Base-by-base conservation (phyloP, 2,113 vertebrate genomes). In the Vulpes vulpes region DNA sequence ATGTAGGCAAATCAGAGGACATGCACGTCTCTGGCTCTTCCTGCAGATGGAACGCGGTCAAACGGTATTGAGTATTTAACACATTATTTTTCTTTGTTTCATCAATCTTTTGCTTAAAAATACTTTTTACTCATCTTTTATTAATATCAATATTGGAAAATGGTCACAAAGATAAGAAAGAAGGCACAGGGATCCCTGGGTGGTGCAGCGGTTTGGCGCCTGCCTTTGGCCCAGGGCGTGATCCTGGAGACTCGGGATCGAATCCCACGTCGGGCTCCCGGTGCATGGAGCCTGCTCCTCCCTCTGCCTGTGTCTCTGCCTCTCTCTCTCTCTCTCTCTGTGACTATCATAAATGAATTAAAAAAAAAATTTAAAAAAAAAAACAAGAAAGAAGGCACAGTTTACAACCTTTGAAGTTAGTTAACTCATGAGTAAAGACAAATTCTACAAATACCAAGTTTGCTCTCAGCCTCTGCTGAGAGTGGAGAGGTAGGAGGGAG, bases 1-100 rank as follows among this genome's bases (percentile, higher is more conserved):
- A 8, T 8, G 30, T 2, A 5, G 2, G 43, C 11, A 0, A 25
- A 59, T n/a, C 16, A 8, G 6, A 0, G 22, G 6, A 23, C 10
- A 3, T 32, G 59, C 9, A 1, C 9, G 35, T 27, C 67, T 23
- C 32, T 15, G 19, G 5, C 9, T 23, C 65, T 55, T 22, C 55
- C 51, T 8, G 19, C 9, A 23, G 23, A 19, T 19, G 15, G 32
- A 35, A 20, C 17, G 27, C 15, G 38, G 38, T 64, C 14, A 64
- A 80, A 49, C 15, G 14, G 38, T 57, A 53, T 9, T 51, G 51
- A 43, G 22, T 64, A n/a, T 60, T 73, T 55, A 85, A 55, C 35
- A 25, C 2, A 22, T 57, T 49, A 27, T 15, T 83, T 88, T 60
- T 55, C 76, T 74, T 64, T 76, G 30, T 30, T 57, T 93, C 32